phyloP scores from a whole-genome alignment of 2,888 invertebrate genomes.

The Apotomis betuletana region DNA sequence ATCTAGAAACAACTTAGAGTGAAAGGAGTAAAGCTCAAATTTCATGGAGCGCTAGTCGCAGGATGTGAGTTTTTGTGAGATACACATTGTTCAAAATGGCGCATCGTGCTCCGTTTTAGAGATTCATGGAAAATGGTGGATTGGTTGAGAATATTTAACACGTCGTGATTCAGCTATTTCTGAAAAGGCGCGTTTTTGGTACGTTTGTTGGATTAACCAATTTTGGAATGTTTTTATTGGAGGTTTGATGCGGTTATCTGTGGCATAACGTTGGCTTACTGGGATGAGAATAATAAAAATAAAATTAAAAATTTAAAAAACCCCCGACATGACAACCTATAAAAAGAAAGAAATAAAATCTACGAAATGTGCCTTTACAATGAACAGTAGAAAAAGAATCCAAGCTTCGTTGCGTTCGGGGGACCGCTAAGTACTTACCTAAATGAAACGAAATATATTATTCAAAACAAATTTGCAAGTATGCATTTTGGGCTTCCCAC shows the following conservation, averaged over 20 bases:
- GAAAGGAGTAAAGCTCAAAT: background rate
- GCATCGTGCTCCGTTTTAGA: constrained; percentile 33
- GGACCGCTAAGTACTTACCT: too few relatives aligned
- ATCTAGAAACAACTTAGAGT: background rate
- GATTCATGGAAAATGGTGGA: constrained; percentile 29
- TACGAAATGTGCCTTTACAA: too few relatives aligned
- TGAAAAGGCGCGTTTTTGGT: background rate
- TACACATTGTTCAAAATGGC: constrained; percentile 5
- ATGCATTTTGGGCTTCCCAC: too few relatives aligned
- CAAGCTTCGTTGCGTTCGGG: too few relatives aligned
- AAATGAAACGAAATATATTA: too few relatives aligned
- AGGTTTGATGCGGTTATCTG: too few relatives aligned
- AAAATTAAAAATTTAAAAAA: too few relatives aligned
- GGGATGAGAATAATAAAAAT: background rate
- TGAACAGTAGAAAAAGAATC: too few relatives aligned
- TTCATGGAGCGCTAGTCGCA: background rate
- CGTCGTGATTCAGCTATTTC: constrained; percentile 22
- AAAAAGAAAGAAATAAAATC: too few relatives aligned
- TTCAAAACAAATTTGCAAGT: too few relatives aligned
- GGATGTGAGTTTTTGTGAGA: constrained; percentile 5
- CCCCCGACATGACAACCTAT: too few relatives aligned
- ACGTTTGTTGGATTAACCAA: background rate
- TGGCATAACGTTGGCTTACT: background rate
- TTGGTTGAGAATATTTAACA: constrained; percentile 20
- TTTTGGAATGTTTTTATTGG: background rate